These are phyloP conservation scores for Macaria liturata DNA, from an alignment of 2,888 invertebrate genomes.

Conservation along the genomic window DNA sequence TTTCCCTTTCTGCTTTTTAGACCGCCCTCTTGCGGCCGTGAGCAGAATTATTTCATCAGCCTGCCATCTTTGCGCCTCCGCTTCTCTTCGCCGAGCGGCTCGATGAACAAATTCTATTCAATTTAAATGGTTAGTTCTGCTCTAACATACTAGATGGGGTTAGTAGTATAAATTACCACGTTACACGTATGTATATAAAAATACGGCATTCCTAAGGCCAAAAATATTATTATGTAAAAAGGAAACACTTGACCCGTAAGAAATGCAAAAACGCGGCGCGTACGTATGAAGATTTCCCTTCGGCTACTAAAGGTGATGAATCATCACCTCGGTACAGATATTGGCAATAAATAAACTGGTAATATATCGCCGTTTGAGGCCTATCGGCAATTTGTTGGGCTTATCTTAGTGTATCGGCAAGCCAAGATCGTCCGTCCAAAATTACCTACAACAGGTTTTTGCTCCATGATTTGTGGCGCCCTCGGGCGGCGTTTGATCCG, in stretches of 20 bases:
- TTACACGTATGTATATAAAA: too few species aligned
- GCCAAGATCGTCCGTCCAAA: slow-evolving; percentile 62
- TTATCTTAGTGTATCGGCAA: slow-evolving; percentile 53
- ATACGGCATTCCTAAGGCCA: too few species aligned
- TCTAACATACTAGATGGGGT: too few species aligned
- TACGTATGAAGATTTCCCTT: slow-evolving; percentile 22
- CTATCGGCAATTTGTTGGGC: slow-evolving; percentile 74
- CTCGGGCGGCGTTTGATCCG: slow-evolving; percentile 73
- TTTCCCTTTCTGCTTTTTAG: too few species aligned
- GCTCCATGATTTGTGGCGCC: slow-evolving; percentile 78
- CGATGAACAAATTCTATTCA: too few species aligned
- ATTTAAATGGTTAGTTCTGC: too few species aligned
- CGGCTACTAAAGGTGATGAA: slow-evolving; percentile 25
- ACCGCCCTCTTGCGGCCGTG: too few species aligned
- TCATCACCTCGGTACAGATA: slow-evolving; percentile 51
- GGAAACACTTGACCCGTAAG: neutral
- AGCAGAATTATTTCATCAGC: too few species aligned
- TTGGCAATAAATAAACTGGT: slow-evolving; percentile 73
- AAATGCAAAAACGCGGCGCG: slow-evolving; percentile 8
- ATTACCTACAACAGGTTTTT: slow-evolving; percentile 80
- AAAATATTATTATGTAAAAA: too few species aligned
- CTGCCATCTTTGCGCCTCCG: too few species aligned
- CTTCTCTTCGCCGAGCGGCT: too few species aligned
- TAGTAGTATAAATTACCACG: too few species aligned
- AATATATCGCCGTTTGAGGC: slow-evolving; percentile 75